Conservation (phyloP, 2,888 invertebrate species). For the Drosophila infuscata region DNA sequence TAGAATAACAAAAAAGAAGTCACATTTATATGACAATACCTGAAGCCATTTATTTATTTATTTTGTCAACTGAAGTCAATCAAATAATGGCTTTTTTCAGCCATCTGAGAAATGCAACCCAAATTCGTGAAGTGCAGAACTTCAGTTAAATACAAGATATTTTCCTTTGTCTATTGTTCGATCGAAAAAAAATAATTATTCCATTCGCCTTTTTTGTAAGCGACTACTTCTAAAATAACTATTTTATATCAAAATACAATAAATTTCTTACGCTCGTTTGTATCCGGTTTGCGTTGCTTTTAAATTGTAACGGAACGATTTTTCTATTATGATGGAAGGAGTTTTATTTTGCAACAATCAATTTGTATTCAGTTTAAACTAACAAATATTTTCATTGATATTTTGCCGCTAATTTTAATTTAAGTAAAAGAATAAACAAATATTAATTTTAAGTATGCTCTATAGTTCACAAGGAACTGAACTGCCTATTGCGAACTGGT, state of each 20-base stretch:
- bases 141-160: neutral
- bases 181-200: neutral
- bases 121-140: too few species aligned
- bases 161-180: neutral
- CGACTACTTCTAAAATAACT: neutral
- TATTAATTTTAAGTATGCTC: neutral
- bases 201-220: neutral
- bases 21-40: neutral
- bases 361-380: neutral
- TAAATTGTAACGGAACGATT: neutral
- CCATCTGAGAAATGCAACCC: neutral
- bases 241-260: neutral
- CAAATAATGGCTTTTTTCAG: neutral
- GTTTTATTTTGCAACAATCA: neutral
- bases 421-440: neutral
- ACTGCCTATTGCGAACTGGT: neutral
- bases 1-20: neutral
- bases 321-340: neutral
- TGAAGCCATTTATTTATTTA: neutral
- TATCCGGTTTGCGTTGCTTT: neutral
- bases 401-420: neutral
- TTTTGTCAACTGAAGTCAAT: neutral
- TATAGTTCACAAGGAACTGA: neutral
- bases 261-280: neutral
- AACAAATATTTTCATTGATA: neutral